Percentiles rank a stretch among this genome's conserved stretches.
These are phyloP conservation scores for Atethmia centrago DNA, from an alignment of 2,888 invertebrate species.

Conservation along the genomic window DNA sequence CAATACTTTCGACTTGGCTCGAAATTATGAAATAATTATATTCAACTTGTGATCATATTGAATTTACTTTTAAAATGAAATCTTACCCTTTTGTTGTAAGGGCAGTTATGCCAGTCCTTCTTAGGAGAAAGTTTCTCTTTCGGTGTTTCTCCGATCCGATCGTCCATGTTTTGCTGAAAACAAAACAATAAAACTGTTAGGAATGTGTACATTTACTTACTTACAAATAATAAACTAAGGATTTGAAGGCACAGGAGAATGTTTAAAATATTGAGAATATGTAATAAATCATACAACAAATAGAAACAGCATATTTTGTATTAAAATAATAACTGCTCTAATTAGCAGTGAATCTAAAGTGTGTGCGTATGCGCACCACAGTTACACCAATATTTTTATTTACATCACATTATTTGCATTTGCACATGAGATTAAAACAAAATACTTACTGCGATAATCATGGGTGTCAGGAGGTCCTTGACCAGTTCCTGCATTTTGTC, in stretches of 20 bases:
- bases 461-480: constrained; percentile 5
- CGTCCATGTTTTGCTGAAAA: constrained; percentile 38
- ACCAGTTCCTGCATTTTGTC: constrained; percentile 30
- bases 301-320: not conserved
- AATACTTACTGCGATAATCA: constrained; percentile 40
- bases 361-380: not conserved
- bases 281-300: not conserved
- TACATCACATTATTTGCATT: too few relatives aligned
- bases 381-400: not conserved
- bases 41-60: not conserved
- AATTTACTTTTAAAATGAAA: not conserved
- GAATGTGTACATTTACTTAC: not conserved
- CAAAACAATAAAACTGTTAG: not conserved
- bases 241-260: not conserved
- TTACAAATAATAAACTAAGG: not conserved
- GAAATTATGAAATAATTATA: not conserved
- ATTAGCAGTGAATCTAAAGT: not conserved
- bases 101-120: constrained; percentile 49
- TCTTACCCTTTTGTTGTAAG: constrained; percentile 33
- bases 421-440: not conserved
- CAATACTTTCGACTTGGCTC: not conserved
- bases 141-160: not conserved
- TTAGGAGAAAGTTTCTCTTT: constrained; percentile 14
- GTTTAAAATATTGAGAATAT: not conserved
- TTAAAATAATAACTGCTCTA: not conserved